These are phyloP conservation scores for Watsonalla binaria DNA, from an alignment of 2,888 invertebrate genomes.

Conservation along the genomic window DNA sequence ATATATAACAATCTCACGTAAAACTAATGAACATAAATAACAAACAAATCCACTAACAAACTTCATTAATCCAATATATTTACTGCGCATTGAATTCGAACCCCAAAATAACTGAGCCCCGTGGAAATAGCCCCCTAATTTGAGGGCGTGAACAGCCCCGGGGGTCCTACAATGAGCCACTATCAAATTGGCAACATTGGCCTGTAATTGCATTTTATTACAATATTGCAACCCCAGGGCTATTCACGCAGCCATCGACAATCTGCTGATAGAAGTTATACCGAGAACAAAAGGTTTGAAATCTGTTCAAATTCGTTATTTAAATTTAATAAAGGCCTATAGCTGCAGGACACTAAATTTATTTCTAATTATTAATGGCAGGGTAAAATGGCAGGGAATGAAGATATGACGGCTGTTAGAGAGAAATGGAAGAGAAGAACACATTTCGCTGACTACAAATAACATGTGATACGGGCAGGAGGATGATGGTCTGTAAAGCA, in stretches of 20 bases:
- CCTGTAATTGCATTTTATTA: constrained; percentile 52
- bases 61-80: background rate
- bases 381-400: too few relatives aligned
- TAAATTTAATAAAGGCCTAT: too few relatives aligned
- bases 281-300: background rate
- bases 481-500: too few relatives aligned
- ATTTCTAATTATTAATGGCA: too few relatives aligned
- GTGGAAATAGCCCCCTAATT: constrained; percentile 21
- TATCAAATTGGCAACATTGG: constrained; percentile 60
- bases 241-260: background rate
- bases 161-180: constrained; percentile 39
- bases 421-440: too few relatives aligned
- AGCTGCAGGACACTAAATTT: too few relatives aligned
- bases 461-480: too few relatives aligned
- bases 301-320: too few relatives aligned
- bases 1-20: background rate
- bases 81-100: background rate
- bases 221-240: background rate
- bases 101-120: constrained; percentile 11
- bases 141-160: constrained; percentile 36
- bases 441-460: too few relatives aligned
- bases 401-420: too few relatives aligned
- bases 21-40: background rate
- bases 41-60: background rate
- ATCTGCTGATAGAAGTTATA: background rate